Percentiles rank a stretch among this genome's conserved stretches.
phyloP scores from a whole-genome alignment of 2,888 invertebrate species.

The Zygogramma bicolorata region DNA sequence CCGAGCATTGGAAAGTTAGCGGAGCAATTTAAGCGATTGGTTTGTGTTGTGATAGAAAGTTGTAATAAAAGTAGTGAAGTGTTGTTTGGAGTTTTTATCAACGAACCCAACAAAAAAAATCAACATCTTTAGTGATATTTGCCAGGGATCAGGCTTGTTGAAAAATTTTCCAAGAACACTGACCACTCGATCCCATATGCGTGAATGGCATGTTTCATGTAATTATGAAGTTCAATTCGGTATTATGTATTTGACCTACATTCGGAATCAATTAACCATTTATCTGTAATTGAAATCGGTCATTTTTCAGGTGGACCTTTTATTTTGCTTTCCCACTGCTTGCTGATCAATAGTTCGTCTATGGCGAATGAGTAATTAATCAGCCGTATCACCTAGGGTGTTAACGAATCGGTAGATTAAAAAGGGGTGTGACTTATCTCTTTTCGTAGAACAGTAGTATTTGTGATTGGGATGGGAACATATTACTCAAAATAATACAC shows the following conservation, averaged over 20 bases:
- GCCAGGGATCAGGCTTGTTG: too few species aligned
- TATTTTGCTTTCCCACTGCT: background rate
- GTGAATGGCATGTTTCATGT: background rate
- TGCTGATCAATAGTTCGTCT: background rate
- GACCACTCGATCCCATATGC: background rate
- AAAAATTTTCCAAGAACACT: background rate
- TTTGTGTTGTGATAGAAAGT: too few species aligned
- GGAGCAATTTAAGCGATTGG: too few species aligned
- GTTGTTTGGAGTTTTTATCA: too few species aligned
- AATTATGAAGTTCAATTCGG: background rate
- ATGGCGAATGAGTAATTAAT: background rate
- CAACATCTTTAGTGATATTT: too few species aligned
- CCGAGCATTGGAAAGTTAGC: too few species aligned
- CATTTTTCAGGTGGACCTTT: background rate
- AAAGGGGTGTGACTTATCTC: background rate
- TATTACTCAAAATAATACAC: too few species aligned
- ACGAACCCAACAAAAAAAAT: too few species aligned
- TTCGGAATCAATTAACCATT: background rate
- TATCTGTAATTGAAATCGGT: conserved; percentile 21
- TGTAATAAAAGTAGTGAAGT: too few species aligned
- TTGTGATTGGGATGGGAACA: too few species aligned
- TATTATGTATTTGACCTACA: background rate
- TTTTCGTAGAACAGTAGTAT: too few species aligned
- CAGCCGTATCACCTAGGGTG: background rate
- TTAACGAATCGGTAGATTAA: background rate